phyloP scores from a whole-genome alignment of 2,113 vertebrate species.

The Chaetorhynchus papuensis region DNA sequence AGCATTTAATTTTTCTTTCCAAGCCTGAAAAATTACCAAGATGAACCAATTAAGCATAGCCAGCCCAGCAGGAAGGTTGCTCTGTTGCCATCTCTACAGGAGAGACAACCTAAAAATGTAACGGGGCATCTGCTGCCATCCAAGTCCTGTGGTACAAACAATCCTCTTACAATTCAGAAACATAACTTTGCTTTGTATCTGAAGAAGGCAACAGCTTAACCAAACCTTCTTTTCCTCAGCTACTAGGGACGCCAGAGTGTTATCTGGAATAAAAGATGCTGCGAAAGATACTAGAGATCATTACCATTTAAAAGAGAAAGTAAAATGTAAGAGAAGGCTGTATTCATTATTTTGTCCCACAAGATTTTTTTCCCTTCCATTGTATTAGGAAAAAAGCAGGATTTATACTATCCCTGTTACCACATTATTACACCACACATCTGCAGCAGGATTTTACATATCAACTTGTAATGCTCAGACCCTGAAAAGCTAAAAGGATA shows the following conservation, averaged over 20 bases:
- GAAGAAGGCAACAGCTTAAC: not conserved
- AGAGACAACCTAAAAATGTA: not conserved
- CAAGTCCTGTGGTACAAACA: not conserved
- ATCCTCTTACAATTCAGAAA: not conserved
- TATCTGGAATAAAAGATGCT: not conserved
- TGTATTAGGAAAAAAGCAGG: not conserved
- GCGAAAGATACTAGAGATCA: not conserved
- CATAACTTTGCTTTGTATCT: not conserved
- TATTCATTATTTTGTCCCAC: not conserved
- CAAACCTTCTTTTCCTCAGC: not conserved
- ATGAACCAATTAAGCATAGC: not conserved
- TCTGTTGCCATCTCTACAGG: not conserved
- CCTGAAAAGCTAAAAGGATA: not conserved
- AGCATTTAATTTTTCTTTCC: not conserved
- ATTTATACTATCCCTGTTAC: not conserved
- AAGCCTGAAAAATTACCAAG: not conserved
- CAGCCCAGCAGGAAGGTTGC: not conserved
- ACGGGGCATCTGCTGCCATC: not conserved
- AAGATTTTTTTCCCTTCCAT: not conserved
- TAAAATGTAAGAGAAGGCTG: not conserved
- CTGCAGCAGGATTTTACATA: not conserved
- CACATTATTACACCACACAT: not conserved
- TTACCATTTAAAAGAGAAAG: not conserved
- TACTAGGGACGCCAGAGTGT: not conserved
- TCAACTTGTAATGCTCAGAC: not conserved